Base-by-base conservation (phyloP, 2,888 invertebrate species). In the Drosophila parthenogenetica region DNA sequence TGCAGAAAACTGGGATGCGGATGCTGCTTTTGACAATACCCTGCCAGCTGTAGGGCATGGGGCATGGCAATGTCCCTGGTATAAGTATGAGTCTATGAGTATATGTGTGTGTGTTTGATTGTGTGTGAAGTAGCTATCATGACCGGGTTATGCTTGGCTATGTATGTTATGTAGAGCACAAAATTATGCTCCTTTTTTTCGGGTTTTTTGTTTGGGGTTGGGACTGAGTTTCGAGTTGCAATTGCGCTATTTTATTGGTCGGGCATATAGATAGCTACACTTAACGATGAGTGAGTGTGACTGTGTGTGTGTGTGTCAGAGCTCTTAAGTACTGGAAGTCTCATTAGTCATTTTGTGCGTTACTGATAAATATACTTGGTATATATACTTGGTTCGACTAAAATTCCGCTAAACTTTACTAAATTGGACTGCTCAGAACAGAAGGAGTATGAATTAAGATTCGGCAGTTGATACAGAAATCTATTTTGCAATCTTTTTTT, bases 391-490 rank as follows among this genome's bases (percentile, higher is more conserved):
- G 35, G 35, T 57, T 54, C 10, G 53, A 49, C 69, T 69, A 69
- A 35, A 17, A 5, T 70, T 45, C 29, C 11, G n/a, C 51, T 60
- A 60, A n/a, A 45, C 37, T 37, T 37, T 11, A 62, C 32, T 32
- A 40, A 37, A 63, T 73, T 73, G 81, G 78, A 87, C 85, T 89
- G 89, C 89, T 90, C 88, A 85, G 89, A 75, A 90, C 75, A 90
- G 90, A 90, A 90, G 90, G 90, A 90, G 90, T 90, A 90, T 90
- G 90, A 90, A 90, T 90, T 90, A 90, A 90, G 90, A 90, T 90
- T 90, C 90, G 90, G 90, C 90, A 90, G 90, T 90, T 90, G 90
- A 90, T 90, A 90, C 90, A 90, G 90, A 90, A 90, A 90, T 90
- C 90, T 68, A 13, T 69, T 63, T 72, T 58, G 40, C 43, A 46